Percentiles rank a stretch among this genome's conserved stretches.
These are phyloP conservation scores for Drosophila kepulauana DNA, from an alignment of 1,140 invertebrate species.

Conservation along the genomic window DNA sequence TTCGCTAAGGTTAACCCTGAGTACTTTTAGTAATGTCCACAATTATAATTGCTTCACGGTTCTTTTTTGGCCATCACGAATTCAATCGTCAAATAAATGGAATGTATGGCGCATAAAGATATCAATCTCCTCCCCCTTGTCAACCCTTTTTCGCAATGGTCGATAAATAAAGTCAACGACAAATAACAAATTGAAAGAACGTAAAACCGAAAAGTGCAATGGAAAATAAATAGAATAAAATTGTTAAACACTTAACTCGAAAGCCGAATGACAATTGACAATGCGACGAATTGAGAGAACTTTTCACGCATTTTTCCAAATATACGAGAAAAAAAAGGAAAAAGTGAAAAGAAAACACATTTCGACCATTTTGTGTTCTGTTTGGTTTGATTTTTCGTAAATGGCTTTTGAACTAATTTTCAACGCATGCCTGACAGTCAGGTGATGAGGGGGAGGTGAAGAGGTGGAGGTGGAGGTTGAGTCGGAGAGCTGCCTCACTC, in stretches of 20 bases:
- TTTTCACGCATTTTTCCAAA: constrained; percentile 53
- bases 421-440: constrained; percentile 28
- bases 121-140: constrained; percentile 35
- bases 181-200: constrained; percentile 68
- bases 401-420: constrained; percentile 71
- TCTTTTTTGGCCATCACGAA: constrained; percentile 34
- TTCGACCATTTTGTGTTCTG: constrained; percentile 27
- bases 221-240: constrained; percentile 71
- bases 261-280: constrained; percentile 72
- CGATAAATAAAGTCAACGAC: constrained; percentile 68
- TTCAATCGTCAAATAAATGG: constrained; percentile 20
- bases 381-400: constrained; percentile 54
- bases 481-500: neutral
- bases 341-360: constrained; percentile 33
- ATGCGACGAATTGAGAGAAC: constrained; percentile 65
- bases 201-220: constrained; percentile 65
- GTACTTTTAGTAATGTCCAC: constrained; percentile 24
- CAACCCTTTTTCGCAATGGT: constrained; percentile 52
- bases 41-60: constrained; percentile 59
- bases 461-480: no score
- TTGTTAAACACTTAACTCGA: constrained; percentile 61
- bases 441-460: neutral
- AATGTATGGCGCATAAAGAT: constrained; percentile 46
- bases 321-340: constrained; percentile 22
- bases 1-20: constrained; percentile 1